Evolutionary conservation across 2,888 invertebrate genomes (phyloP).

Genomic region (Parapristionchus giblindavisi): DNA sequence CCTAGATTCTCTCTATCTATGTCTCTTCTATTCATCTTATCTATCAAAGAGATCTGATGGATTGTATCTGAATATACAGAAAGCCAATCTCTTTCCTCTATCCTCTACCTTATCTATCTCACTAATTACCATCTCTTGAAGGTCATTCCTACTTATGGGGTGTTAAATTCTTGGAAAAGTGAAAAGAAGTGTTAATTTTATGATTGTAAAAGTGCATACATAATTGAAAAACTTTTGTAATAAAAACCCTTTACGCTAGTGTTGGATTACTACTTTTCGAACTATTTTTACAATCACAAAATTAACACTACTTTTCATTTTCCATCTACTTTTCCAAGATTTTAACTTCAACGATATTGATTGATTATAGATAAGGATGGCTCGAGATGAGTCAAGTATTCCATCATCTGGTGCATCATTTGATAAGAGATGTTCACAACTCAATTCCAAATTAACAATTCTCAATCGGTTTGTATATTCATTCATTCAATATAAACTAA

Average conservation of each 20-base stretch:
- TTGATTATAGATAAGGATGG: conserved; percentile 22
- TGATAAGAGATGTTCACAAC: conserved; percentile 8
- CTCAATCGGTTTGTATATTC: conserved; percentile 9
- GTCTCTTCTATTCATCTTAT: too few species aligned
- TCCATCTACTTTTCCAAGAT: neutral
- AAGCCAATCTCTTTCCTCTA: neutral
- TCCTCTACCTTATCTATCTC: neutral
- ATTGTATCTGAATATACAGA: neutral
- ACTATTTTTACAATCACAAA: neutral
- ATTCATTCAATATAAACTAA: neutral
- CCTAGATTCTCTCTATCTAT: too few species aligned
- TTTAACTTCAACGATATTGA: neutral
- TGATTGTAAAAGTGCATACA: too few species aligned
- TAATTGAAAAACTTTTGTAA: too few species aligned
- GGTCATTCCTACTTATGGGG: too few species aligned
- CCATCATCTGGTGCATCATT: neutral
- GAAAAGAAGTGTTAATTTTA: too few species aligned
- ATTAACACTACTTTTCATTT: neutral
- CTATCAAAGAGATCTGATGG: too few species aligned
- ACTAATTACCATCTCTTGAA: neutral
- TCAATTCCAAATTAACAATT: conserved; percentile 25
- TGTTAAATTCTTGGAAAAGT: too few species aligned
- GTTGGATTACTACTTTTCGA: too few species aligned
- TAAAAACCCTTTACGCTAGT: too few species aligned
- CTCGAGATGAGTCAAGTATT: conserved; percentile 16